These are phyloP conservation scores for Nothobranchius furzeri DNA, from an alignment of 2,113 vertebrate genomes.

Conservation along the genomic window DNA sequence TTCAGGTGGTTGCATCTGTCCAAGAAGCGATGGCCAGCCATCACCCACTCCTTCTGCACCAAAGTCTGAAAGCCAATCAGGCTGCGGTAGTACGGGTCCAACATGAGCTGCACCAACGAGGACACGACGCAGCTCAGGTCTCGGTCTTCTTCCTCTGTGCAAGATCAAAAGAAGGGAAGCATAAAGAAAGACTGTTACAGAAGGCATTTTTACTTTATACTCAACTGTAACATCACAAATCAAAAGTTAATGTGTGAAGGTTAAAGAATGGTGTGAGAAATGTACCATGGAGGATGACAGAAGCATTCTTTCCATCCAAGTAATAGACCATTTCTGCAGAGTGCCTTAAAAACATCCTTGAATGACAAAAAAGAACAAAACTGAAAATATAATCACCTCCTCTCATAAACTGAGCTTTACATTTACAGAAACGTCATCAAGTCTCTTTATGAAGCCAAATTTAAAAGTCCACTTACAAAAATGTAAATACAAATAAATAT, in stretches of 20 bases:
- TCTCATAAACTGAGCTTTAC: background rate
- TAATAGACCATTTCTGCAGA: conserved; percentile 90
- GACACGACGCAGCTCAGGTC: conserved; percentile 92
- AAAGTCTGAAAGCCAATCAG: conserved; percentile 94
- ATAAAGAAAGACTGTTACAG: background rate
- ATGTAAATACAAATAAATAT: too few relatives aligned
- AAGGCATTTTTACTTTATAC: too few relatives aligned
- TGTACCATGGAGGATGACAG: conserved; percentile 91
- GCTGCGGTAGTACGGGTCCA: conserved; percentile 92
- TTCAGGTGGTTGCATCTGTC: conserved; percentile 97
- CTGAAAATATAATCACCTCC: background rate
- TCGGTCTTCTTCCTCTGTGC: conserved; percentile 93
- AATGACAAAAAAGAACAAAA: conserved; percentile 15
- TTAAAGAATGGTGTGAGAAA: background rate
- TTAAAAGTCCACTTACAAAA: background rate
- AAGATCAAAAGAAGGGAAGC: background rate
- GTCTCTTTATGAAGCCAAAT: background rate
- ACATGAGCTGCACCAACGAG: conserved; percentile 93
- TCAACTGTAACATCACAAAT: too few relatives aligned
- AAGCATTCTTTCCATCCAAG: conserved; percentile 86
- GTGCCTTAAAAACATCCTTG: conserved; percentile 87
- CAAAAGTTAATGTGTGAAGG: background rate
- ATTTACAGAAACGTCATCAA: background rate
- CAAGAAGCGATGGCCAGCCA: conserved; percentile 93
- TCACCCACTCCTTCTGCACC: conserved; percentile 99